Percentiles rank a stretch among this genome's conserved stretches.
Evolutionary conservation across 1,140 invertebrate species (phyloP).

Genomic region (Gryon sp.): DNA sequence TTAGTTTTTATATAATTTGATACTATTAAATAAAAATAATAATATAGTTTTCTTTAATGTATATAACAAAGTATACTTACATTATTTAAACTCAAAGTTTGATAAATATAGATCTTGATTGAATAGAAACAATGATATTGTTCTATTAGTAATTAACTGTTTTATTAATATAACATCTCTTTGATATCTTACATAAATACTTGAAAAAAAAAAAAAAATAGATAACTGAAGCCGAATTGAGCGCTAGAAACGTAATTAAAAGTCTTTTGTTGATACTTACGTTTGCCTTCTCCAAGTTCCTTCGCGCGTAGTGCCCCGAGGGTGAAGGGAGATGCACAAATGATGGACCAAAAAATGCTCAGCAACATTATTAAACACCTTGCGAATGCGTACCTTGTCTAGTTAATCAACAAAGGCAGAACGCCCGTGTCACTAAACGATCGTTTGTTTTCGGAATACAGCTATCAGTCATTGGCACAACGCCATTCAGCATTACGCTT

Average conservation of each 20-base stretch:
- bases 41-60: no score
- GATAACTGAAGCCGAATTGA: no score
- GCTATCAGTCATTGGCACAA: slow-evolving; percentile 47
- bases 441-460: slow-evolving; percentile 34
- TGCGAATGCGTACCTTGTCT: slow-evolving; percentile 25
- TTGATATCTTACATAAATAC: no score
- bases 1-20: no score
- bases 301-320: slow-evolving; percentile 72
- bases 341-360: slow-evolving; percentile 73
- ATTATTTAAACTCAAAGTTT: no score
- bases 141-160: no score
- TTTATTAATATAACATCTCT: no score
- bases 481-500: slow-evolving; percentile 38
- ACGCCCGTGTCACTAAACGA: slow-evolving; percentile 20
- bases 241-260: background rate
- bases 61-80: no score
- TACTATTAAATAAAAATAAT: no score
- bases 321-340: slow-evolving; percentile 72
- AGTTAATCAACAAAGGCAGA: slow-evolving; percentile 38
- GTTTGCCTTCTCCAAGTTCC: slow-evolving; percentile 75
- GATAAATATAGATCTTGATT: no score
- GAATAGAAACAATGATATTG: no score
- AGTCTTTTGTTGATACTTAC: slow-evolving; percentile 64
- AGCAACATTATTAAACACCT: slow-evolving; percentile 70
- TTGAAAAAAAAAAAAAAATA: no score